Percentiles rank a stretch among this genome's conserved stretches.
Evolutionary conservation across 2,113 vertebrate genomes (phyloP).

Genomic region (Synodontis membranacea): DNA sequence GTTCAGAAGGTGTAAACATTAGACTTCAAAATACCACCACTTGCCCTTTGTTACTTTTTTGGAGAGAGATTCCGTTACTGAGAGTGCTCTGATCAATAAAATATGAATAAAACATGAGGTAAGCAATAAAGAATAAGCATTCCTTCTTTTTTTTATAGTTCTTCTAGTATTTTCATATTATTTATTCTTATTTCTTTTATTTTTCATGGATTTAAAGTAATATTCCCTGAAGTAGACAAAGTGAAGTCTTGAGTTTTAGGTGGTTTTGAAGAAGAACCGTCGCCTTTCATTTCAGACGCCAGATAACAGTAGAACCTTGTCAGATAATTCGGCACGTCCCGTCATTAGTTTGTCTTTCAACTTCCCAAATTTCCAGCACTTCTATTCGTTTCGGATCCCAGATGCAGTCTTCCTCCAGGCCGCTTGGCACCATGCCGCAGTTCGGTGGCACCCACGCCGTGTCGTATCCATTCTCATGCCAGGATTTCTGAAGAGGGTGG

Average conservation of each 20-base stretch:
- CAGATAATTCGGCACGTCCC: neutral
- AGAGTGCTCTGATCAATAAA: neutral
- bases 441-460: slow-evolving; percentile 56
- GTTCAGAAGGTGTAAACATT: neutral
- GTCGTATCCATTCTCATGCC: slow-evolving; percentile 29
- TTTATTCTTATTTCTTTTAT: neutral
- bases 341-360: neutral
- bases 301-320: neutral
- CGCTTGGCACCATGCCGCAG: slow-evolving; percentile 65
- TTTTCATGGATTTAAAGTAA: neutral
- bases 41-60: neutral
- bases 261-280: neutral
- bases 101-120: neutral
- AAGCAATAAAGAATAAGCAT: neutral
- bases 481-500: slow-evolving; percentile 58
- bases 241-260: neutral
- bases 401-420: slow-evolving; percentile 69
- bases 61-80: neutral
- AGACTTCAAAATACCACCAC: neutral
- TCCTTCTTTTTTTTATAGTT: neutral
- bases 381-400: slow-evolving; percentile 57
- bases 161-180: neutral
- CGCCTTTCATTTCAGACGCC: neutral
- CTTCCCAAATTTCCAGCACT: slow-evolving; percentile 31
- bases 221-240: neutral